A percentile compares a stretch with the other conserved stretches of the same genome.
phyloP scores from a whole-genome alignment of 2,113 vertebrate genomes.

The Gulo gulo region DNA sequence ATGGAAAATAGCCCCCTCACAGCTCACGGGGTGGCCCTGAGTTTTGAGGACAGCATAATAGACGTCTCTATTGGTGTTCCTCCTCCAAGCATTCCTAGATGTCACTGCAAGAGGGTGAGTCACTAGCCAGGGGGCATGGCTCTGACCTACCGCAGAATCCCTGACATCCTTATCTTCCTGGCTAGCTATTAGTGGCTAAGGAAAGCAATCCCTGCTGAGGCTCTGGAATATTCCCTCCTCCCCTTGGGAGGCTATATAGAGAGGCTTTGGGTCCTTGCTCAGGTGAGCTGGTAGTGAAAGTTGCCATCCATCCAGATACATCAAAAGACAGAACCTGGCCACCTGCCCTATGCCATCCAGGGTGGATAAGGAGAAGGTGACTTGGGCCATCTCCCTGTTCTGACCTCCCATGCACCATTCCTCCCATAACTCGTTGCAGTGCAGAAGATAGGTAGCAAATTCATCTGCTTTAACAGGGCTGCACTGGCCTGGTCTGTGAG shows the following conservation, averaged over 20 bases:
- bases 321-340: background rate
- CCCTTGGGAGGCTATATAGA: background rate
- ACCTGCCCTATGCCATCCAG: background rate
- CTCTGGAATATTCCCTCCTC: background rate
- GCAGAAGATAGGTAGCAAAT: background rate
- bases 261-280: background rate
- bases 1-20: background rate
- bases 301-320: rapidly evolving
- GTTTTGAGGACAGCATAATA: background rate
- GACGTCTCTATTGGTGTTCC: no score
- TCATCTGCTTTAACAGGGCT: background rate
- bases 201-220: background rate
- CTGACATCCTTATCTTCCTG: background rate
- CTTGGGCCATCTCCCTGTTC: background rate
- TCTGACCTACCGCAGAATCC: background rate
- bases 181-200: background rate
- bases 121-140: rapidly evolving
- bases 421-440: rapidly evolving
- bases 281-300: background rate
- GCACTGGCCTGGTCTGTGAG: background rate
- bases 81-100: background rate
- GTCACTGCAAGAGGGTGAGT: background rate
- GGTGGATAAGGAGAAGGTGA: background rate
- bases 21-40: background rate
- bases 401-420: rapidly evolving